phyloP scores from a whole-genome alignment of 2,888 invertebrate species.

The Chaetoderma sp. region DNA sequence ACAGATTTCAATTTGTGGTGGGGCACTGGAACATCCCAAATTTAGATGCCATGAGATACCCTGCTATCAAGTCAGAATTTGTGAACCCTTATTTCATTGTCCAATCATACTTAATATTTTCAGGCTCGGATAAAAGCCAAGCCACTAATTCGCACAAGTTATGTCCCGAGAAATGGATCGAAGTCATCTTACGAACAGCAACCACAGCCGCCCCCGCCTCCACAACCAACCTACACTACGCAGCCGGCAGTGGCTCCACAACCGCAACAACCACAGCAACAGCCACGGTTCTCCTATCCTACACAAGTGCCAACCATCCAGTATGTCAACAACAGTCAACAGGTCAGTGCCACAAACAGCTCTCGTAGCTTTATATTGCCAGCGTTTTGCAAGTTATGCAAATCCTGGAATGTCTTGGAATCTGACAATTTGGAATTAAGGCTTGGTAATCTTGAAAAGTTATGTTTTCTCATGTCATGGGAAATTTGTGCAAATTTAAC shows the following conservation, averaged over 20 bases:
- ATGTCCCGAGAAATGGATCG: conserved; percentile 63
- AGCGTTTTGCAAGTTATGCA: too few relatives aligned
- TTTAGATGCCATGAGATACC: too few relatives aligned
- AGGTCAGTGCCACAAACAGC: conserved; percentile 35
- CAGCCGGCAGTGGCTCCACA: conserved; percentile 1
- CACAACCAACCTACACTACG: conserved; percentile 7
- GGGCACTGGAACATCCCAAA: too few relatives aligned
- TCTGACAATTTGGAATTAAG: too few relatives aligned
- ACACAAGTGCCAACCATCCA: conserved; percentile 36
- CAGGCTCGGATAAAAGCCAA: conserved; percentile 85
- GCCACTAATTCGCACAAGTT: conserved; percentile 77
- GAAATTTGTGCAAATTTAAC: too few relatives aligned
- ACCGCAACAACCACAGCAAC: conserved; percentile 61
- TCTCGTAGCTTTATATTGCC: too few relatives aligned
- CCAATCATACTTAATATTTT: conserved; percentile 27
- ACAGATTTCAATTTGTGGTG: too few relatives aligned
- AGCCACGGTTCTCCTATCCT: conserved; percentile 41
- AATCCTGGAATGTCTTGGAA: too few relatives aligned
- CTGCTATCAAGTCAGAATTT: too few relatives aligned
- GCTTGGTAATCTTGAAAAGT: too few relatives aligned
- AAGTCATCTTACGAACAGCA: conserved; percentile 70
- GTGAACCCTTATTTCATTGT: too few relatives aligned
- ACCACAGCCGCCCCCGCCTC: conserved; percentile 37
- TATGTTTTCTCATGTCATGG: too few relatives aligned
- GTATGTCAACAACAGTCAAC: conserved; percentile 47